These are phyloP conservation scores for Brachionus plicatilis DNA, from an alignment of 1,140 invertebrate genomes.

Conservation along the genomic window DNA sequence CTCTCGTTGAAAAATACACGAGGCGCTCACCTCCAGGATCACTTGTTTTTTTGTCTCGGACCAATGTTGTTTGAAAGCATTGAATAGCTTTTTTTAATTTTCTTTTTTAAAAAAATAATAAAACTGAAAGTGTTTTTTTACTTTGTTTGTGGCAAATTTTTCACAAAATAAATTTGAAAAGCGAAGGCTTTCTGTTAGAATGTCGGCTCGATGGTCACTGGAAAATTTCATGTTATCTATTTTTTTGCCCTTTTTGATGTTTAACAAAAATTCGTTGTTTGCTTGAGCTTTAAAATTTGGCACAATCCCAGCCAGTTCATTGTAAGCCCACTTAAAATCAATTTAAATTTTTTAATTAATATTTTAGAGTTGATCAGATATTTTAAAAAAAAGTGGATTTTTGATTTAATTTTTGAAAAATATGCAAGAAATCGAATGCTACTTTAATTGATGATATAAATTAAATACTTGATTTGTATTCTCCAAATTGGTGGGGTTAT, in stretches of 20 bases:
- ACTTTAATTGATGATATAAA: too few relatives aligned
- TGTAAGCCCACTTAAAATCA: conserved; percentile 58
- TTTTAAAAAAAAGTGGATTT: not conserved
- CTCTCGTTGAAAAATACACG: conserved; percentile 82
- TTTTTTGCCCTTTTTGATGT: conserved; percentile 76
- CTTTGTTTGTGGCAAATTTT: not conserved
- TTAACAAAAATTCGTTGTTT: conserved; percentile 70
- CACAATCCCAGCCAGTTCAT: conserved; percentile 58
- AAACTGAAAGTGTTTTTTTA: conserved; percentile 37
- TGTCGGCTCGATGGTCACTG: conserved; percentile 84
- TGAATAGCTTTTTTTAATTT: conserved; percentile 69
- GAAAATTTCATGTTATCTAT: conserved; percentile 91
- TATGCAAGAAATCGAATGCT: not conserved
- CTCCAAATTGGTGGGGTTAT: conserved; percentile 86
- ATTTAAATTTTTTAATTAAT: not conserved
- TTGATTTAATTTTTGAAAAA: not conserved
- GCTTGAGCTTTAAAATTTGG: conserved; percentile 52
- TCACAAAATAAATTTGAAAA: conserved; percentile 51
- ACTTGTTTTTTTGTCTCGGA: conserved; percentile 79
- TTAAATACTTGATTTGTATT: conserved; percentile 75
- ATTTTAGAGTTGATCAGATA: too few relatives aligned
- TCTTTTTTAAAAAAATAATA: conserved; percentile 1
- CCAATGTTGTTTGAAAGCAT: conserved; percentile 91
- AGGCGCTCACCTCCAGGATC: conserved; percentile 78
- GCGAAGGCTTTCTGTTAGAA: conserved; percentile 85